Conservation (phyloP, 2,797 vertebrate genomes). For the Fistularia commersonii region DNA sequence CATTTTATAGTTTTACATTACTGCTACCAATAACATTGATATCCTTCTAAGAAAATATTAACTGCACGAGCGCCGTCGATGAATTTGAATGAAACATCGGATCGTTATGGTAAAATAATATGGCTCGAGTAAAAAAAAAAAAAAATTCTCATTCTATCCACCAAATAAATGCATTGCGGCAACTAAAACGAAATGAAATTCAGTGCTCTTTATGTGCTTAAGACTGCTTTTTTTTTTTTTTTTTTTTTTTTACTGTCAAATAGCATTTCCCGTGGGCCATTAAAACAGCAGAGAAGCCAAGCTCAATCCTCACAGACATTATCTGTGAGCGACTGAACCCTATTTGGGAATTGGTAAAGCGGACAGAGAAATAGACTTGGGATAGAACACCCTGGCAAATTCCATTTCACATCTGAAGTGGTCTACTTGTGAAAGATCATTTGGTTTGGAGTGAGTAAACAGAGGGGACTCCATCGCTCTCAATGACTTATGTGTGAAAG, state of each 20-base stretch:
- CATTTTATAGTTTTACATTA: neutral
- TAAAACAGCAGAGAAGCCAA: conserved; percentile 77
- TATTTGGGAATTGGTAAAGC: conserved; percentile 95
- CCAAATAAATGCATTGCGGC: conserved; percentile 85
- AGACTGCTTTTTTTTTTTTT: conserved; percentile 66
- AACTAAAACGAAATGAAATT: conserved; percentile 92
- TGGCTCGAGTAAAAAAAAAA: conserved; percentile 81
- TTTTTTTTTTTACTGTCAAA: conserved; percentile 85
- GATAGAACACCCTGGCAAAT: conserved; percentile 91
- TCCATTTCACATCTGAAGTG: conserved; percentile 98
- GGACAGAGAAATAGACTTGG: conserved; percentile 87
- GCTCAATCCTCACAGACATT: conserved; percentile 92
- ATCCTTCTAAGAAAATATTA: neutral
- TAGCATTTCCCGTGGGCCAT: conserved; percentile 84
- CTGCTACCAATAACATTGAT: neutral
- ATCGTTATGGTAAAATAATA: conserved; percentile 70
- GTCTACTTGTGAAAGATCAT: conserved; percentile 97
- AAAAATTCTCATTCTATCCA: conserved; percentile 77
- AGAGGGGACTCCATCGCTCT: conserved; percentile 94
- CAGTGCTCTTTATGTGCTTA: conserved; percentile 63
- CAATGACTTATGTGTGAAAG: conserved; percentile 89
- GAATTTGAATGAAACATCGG: conserved; percentile 10
- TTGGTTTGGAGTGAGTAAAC: conserved; percentile 97
- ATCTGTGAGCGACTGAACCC: conserved; percentile 91
- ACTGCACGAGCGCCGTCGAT: neutral